Percentiles rank a stretch among this genome's conserved stretches.
Conservation (phyloP, 1,140 invertebrate species). For the Thaumetopoea pityocampa region DNA sequence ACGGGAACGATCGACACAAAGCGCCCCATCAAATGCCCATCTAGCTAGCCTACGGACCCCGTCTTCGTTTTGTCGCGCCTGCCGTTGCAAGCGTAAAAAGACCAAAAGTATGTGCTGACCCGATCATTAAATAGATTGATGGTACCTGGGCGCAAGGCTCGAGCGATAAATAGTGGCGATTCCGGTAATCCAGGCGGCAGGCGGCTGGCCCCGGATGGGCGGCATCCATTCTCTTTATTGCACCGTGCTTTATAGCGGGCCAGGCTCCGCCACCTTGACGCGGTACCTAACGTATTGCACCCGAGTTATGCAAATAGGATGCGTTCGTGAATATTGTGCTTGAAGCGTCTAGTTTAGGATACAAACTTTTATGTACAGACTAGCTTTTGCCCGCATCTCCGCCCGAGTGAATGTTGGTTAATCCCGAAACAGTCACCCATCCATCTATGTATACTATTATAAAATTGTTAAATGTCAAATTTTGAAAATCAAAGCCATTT, state of each 20-base stretch:
- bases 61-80: slow-evolving; percentile 48
- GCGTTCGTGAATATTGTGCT: background rate
- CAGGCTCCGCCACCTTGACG: slow-evolving; percentile 53
- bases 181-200: slow-evolving; percentile 68
- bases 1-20: slow-evolving; percentile 63
- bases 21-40: slow-evolving; percentile 73
- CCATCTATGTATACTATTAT: no score
- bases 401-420: no score
- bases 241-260: slow-evolving; percentile 65
- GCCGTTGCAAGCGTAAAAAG: slow-evolving; percentile 55
- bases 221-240: slow-evolving; percentile 75
- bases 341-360: no score
- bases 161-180: slow-evolving; percentile 74
- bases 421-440: no score
- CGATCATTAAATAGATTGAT: slow-evolving; percentile 76
- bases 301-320: slow-evolving; percentile 30
- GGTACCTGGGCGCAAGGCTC: slow-evolving; percentile 71
- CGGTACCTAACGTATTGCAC: slow-evolving; percentile 59
- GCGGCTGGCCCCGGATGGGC: slow-evolving; percentile 61
- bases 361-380: no score
- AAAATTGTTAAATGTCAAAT: no score
- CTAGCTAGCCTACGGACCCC: slow-evolving; percentile 45
- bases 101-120: slow-evolving; percentile 69
- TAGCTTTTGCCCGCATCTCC: no score
- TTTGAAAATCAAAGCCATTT: no score